Conservation (phyloP, 2,113 vertebrate genomes). For the Salminus brasiliensis region DNA sequence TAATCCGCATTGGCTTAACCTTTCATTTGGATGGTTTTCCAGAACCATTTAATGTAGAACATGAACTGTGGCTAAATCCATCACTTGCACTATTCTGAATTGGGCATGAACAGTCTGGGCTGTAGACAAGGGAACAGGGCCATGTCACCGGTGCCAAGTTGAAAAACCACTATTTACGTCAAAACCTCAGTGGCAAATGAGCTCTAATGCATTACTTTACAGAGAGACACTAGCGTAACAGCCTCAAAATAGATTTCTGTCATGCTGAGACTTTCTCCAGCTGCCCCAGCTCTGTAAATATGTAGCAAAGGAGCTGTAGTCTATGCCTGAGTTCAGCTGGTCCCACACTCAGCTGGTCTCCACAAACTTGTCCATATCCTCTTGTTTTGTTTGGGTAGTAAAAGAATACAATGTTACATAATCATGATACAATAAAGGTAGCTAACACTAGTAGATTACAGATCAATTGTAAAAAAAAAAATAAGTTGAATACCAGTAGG, state of each 20-base stretch:
- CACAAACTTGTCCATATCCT: not conserved
- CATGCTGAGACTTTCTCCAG: constrained; percentile 5
- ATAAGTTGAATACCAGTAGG: too few relatives aligned
- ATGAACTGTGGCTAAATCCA: constrained; percentile 19
- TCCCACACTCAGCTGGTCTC: not conserved
- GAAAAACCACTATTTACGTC: constrained; percentile 15
- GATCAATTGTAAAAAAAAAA: too few relatives aligned
- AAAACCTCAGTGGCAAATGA: constrained; percentile 2
- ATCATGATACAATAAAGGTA: too few relatives aligned
- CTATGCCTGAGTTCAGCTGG: not conserved
- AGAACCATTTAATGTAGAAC: constrained; percentile 23
- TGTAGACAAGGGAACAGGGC: not conserved
- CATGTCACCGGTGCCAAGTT: not conserved
- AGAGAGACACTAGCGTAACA: not conserved
- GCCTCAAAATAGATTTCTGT: constrained; percentile 4
- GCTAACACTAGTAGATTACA: too few relatives aligned
- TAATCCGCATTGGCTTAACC: not conserved
- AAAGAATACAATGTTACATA: too few relatives aligned
- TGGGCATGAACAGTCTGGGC: not conserved
- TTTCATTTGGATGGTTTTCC: constrained; percentile 2
- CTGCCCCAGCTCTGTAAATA: not conserved
- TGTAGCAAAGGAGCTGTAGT: not conserved
- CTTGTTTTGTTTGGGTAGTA: too few relatives aligned
- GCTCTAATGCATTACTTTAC: not conserved
- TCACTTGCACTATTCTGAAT: constrained; percentile 10